A percentile compares a stretch with the other conserved stretches of the same genome.
These are phyloP conservation scores for Spongilla lacustris DNA, from an alignment of 37 sponge, comb jelly and placozoan genomes.

Conservation along the genomic window DNA sequence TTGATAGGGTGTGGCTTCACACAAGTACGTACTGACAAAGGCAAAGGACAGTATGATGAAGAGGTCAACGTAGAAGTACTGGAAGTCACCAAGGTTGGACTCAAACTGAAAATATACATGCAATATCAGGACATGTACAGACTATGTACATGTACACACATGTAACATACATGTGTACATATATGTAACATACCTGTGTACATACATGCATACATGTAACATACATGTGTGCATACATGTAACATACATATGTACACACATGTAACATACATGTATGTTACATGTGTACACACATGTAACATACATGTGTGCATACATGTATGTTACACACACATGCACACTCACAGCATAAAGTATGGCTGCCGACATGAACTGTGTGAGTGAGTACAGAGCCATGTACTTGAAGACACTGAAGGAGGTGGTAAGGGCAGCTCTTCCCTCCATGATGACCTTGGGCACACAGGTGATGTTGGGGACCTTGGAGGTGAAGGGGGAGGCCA, in stretches of 20 bases:
- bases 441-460: conserved; percentile 78
- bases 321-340: conserved; percentile 1
- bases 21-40: conserved; percentile 78
- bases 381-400: conserved; percentile 95
- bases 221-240: too few relatives aligned
- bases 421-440: conserved; percentile 90
- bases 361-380: conserved; percentile 83
- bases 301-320: too few relatives aligned
- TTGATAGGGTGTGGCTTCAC: neutral
- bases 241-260: too few relatives aligned
- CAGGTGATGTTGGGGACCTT: conserved; percentile 76
- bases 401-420: conserved; percentile 90
- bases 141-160: neutral
- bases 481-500: conserved; percentile 97
- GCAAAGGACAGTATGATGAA: conserved; percentile 73
- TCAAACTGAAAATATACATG: conserved; percentile 44
- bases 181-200: too few relatives aligned
- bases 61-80: conserved; percentile 89
- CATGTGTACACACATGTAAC: too few relatives aligned
- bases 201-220: too few relatives aligned
- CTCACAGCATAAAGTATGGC: conserved; percentile 85
- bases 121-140: too few relatives aligned
- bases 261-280: too few relatives aligned
- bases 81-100: conserved; percentile 83
- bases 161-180: too few relatives aligned